These are phyloP conservation scores for Hoplias malabaricus DNA, from an alignment of 2,113 vertebrate genomes.

Conservation along the genomic window DNA sequence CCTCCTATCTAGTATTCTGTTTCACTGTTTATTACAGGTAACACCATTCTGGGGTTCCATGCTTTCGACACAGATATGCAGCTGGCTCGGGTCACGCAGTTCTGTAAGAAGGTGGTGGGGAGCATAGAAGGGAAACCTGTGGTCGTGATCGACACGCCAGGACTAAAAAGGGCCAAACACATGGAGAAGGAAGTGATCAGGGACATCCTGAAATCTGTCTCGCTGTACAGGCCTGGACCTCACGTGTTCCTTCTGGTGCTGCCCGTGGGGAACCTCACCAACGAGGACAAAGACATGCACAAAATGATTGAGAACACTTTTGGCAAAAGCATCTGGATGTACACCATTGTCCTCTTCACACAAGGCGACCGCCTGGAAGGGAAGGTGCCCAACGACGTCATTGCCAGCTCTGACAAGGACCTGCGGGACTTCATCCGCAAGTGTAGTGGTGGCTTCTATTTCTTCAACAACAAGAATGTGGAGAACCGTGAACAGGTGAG, in stretches of 20 bases:
- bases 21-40: too few relatives aligned
- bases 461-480: slow-evolving; percentile 60
- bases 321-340: slow-evolving; percentile 60
- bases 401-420: slow-evolving; percentile 45
- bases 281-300: slow-evolving; percentile 59
- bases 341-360: slow-evolving; percentile 65
- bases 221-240: slow-evolving; percentile 54
- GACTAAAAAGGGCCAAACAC: slow-evolving; percentile 50
- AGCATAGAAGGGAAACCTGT: slow-evolving; percentile 31
- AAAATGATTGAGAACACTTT: slow-evolving; percentile 58
- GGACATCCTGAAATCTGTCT: slow-evolving; percentile 55
- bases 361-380: slow-evolving; percentile 56
- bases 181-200: slow-evolving; percentile 33
- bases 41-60: slow-evolving; percentile 59
- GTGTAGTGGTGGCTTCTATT: slow-evolving; percentile 61
- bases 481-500: slow-evolving; percentile 49
- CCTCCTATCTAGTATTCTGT: too few relatives aligned
- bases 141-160: slow-evolving; percentile 61
- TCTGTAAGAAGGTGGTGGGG: slow-evolving; percentile 49
- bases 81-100: slow-evolving; percentile 50
- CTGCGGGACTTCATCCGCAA: slow-evolving; percentile 59
- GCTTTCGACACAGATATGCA: slow-evolving; percentile 59
- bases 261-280: slow-evolving; percentile 57
- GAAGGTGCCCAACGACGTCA: slow-evolving; percentile 55
- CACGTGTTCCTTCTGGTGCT: slow-evolving; percentile 59